Evolutionary conservation across 2,888 invertebrate species (phyloP), one percentile per base, ranked within the genome.

Genomic region (Agrochola lychnidis): DNA sequence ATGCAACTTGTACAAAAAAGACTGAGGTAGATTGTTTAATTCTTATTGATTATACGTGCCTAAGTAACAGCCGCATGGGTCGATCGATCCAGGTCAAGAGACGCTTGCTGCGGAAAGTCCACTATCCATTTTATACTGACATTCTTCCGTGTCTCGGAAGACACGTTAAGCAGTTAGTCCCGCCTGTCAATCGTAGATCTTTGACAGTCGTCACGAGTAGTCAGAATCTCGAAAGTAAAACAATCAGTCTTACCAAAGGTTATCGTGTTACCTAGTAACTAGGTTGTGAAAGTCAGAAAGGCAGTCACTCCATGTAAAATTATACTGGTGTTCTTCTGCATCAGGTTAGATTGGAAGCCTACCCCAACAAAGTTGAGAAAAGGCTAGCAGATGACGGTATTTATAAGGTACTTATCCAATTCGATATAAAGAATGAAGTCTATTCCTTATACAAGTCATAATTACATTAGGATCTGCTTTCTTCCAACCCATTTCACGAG

Each of bases 391-490:
- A 48, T 45, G 19, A 42, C 6, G 40, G 9, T 36, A 30, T 45
- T 22, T 45, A 45, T 16, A 42, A 14, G 45, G 45, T 45, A 42
- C 6, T 56, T 45, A 56, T 48, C n/a, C 59, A 71, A 40, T 19
- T 7, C 73, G 62, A 30, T 42, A 0, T 30, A 74, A 66, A 9
- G 6, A 19, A 10, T 42, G 19, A 48, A 78, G 73, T 67, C 48
- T 62, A 45, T 73, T 79, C n/a, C 14, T 73, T 56, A 78, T 62
- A 48, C 53, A 67, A 22, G 0, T 42, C 36, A 22, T 51, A 22
- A 79, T 56, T 14, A 2, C 2, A 7, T 14, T 10, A 25, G 1
- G 5, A 30, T 62, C 0, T 67, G 66, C 48, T 30, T 53, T 64
- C 6, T 73, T 4, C 78, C 79, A 79, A 16, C 48, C 6, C 67